phyloP scores from a whole-genome alignment of 2,888 invertebrate genomes.

The Cabera pusaria region DNA sequence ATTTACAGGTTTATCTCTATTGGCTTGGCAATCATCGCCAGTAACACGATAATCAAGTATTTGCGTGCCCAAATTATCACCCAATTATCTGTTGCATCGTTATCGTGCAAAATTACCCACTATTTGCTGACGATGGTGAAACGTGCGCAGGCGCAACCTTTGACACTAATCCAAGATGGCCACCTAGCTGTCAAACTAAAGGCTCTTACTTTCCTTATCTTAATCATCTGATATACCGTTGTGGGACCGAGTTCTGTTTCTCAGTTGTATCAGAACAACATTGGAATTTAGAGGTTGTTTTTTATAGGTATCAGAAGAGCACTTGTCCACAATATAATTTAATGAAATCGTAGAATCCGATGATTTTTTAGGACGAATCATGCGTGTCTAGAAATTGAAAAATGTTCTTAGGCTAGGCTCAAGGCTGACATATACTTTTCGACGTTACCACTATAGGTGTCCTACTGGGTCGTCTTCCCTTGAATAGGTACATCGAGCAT shows the following conservation, averaged over 20 bases:
- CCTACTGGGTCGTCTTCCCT: no score
- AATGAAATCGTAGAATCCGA: no score
- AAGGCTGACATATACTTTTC: no score
- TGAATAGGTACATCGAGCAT: no score
- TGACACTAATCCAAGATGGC: conserved; percentile 73
- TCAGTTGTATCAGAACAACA: no score
- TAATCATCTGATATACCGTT: conserved; percentile 61
- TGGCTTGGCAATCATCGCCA: conserved; percentile 16
- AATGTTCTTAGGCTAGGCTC: no score
- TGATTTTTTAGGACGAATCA: no score
- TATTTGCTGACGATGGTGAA: conserved; percentile 62
- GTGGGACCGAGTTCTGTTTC: conserved; percentile 3
- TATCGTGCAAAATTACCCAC: conserved; percentile 58
- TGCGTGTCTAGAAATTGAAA: no score
- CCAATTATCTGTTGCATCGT: conserved; percentile 48
- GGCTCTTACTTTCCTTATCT: conserved; percentile 73
- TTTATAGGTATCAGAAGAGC: no score
- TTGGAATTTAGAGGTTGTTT: no score
- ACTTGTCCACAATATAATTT: no score
- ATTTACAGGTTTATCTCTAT: conserved; percentile 22
- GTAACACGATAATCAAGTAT: conserved; percentile 32
- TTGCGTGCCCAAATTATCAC: conserved; percentile 45
- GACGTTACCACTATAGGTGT: no score
- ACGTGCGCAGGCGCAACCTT: conserved; percentile 66
- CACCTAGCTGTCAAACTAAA: conserved; percentile 66